Percentiles rank a stretch among this genome's conserved stretches.
Conservation (phyloP, 2,797 vertebrate genomes). For the Lycodopsis pacificus region DNA sequence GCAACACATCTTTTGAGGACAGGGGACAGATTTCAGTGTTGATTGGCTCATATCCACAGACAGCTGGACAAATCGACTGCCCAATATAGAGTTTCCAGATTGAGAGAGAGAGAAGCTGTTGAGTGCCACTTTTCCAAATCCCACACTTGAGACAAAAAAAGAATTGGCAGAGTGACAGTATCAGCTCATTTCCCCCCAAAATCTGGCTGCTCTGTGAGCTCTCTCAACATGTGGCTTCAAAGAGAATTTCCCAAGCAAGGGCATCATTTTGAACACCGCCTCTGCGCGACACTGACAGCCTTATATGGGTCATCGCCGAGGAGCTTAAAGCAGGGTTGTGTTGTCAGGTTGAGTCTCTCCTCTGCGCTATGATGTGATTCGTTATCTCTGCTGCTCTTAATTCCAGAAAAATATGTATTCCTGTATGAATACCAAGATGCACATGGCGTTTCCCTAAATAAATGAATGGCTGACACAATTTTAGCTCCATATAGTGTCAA, state of each 20-base stretch:
- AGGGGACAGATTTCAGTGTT: conserved; percentile 44
- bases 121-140: conserved; percentile 46
- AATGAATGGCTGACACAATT: conserved; percentile 6
- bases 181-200: conserved; percentile 47
- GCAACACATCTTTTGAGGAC: conserved; percentile 25
- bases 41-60: conserved; percentile 50
- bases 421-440: conserved; percentile 6
- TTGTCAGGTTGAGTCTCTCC: conserved; percentile 66
- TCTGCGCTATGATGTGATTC: conserved; percentile 34
- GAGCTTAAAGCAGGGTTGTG: conserved; percentile 57
- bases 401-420: conserved; percentile 29
- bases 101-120: conserved; percentile 33
- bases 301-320: conserved; percentile 83
- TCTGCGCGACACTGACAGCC: conserved; percentile 75
- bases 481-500: conserved; percentile 5
- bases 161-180: conserved; percentile 58
- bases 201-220: conserved; percentile 63
- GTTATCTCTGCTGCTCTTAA: conserved; percentile 35
- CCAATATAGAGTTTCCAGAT: conserved; percentile 30
- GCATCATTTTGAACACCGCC: conserved; percentile 71
- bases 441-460: conserved; percentile 20
- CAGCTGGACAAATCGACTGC: conserved; percentile 50
- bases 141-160: conserved; percentile 50
- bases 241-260: conserved; percentile 75
- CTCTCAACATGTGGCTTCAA: conserved; percentile 73